These are phyloP conservation scores for Folsomia manolachei DNA, from an alignment of 2,888 invertebrate genomes.

Conservation along the genomic window DNA sequence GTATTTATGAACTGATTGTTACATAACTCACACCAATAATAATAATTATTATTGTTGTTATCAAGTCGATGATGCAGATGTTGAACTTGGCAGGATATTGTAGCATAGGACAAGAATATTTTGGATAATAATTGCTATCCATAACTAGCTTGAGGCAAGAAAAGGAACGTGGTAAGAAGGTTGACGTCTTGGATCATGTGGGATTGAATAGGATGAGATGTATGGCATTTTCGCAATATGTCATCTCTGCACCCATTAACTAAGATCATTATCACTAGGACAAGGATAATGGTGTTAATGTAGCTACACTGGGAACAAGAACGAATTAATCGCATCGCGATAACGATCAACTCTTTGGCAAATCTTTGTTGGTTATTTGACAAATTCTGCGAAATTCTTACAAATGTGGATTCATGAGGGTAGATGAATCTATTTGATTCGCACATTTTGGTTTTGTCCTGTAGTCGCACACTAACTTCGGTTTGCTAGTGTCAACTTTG, in stretches of 20 bases:
- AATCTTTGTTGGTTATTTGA: neutral
- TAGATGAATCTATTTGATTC: too few species aligned
- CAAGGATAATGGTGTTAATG: neutral
- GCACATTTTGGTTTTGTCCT: too few species aligned
- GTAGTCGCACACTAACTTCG: too few species aligned
- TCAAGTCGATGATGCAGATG: neutral
- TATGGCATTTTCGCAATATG: too few species aligned
- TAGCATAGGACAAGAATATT: too few species aligned
- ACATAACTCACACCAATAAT: neutral
- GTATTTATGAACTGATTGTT: too few species aligned
- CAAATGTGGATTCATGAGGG: neutral
- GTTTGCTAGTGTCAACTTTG: too few species aligned
- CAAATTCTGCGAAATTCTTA: neutral
- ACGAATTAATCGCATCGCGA: neutral
- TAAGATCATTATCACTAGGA: neutral
- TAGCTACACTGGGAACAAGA: too few species aligned
- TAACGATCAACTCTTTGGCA: neutral
- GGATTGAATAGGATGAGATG: neutral
- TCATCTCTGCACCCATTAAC: neutral
- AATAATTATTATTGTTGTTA: neutral
- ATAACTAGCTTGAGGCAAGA: neutral
- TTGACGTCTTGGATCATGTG: neutral
- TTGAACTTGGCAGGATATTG: neutral
- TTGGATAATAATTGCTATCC: neutral
- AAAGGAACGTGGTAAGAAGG: neutral